Evolutionary conservation across 2,888 invertebrate species (phyloP), one percentile per base, ranked within the genome.

Genomic region (Pilophorus perplexus): DNA sequence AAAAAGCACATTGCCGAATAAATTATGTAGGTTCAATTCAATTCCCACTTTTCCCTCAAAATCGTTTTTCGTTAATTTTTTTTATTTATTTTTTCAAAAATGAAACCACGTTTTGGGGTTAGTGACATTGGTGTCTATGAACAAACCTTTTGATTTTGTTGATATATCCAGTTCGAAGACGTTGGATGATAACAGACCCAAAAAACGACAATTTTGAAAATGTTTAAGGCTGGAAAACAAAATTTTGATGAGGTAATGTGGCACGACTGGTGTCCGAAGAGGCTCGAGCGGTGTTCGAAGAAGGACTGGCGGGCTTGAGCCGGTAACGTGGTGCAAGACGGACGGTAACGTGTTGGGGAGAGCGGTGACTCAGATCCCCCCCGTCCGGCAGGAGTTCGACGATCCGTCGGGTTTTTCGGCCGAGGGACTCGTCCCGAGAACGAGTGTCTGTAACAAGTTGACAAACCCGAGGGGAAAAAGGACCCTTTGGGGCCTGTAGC

Each of bases 261-360:
- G 10, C 28, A 28, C 52, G 52, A 27, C 50, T 2, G 6, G 33
- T n/a, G 4, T 10, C 52, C 52, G 52, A 52, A 28, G 52, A 27
- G 2, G 28, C 25, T 18, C 52, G 52, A 25, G 27, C 52, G 28
- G 52, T 14, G 52, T 52, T 52, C 28, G 23, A 25, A 52, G 52
- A 28, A 52, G 28, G 52, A 52, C 52, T 52, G 12, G 22, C 8
- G 28, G 44, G 16, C 23, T 18, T 25, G 27, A 28, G 52, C 27
- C 28, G 52, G 52, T 28, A 52, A 52, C 52, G 52, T 52, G 52
- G 28, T 16, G 52, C 52, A 52, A 52, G 33, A n/a, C n/a, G n/a
- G n/a, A n/a, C n/a, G n/a, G n/a, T n/a, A n/a, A n/a, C 33, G 12
- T 33, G 6, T 8, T 6, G 12, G 33, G 33, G 33, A 33, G 33